Base-by-base conservation (phyloP, 2,797 vertebrate species). In the Pseudochirops corinnae region DNA sequence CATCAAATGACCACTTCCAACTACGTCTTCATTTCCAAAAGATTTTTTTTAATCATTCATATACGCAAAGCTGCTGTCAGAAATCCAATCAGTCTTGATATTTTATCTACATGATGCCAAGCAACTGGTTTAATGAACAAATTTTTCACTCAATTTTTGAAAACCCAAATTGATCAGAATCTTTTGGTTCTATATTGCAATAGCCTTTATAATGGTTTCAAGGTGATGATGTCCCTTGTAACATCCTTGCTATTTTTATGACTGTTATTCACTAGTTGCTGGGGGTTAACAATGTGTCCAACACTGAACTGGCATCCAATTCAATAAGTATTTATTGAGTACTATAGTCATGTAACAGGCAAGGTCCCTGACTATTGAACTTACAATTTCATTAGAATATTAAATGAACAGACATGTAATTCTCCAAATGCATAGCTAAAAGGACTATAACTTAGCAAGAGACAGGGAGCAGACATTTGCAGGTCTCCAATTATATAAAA, bases 401-500 rank as follows among this genome's bases (percentile, higher is more conserved):
- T 97, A 97, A 97, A 97, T 96, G 96, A 96, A 94, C 97, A 97
- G 97, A 97, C 94, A 93, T 87, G 94, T 93, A 97, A 95, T 95
- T 94, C 95, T 92, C 95, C 94, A 93, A 90, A 55, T 96, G 95
- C 96, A 97, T 94, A 97, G 92, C 92, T 94, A 97, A 96, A 95
- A 98, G 97, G 93, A 95, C 97, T 96, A 96, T 56, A 94, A 96
- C 97, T 97, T 98, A 98, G 97, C 96, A 96, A 98, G 97, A 98
- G 96, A 96, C 98, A 98, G 96, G 96, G 98, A 98, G 96, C 97
- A 98, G 98, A 98, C 97, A 97, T 98, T 98, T 98, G 97, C 94
- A 97, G 98, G 97, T 97, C 96, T 97, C 97, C 97, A 97, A 97
- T 97, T 98, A 97, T 96, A 97, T 97, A 97, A 98, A 97, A 98